Evolutionary conservation across 2,797 vertebrate genomes (phyloP).

Genomic region (Paramormyrops hopkinsi): DNA sequence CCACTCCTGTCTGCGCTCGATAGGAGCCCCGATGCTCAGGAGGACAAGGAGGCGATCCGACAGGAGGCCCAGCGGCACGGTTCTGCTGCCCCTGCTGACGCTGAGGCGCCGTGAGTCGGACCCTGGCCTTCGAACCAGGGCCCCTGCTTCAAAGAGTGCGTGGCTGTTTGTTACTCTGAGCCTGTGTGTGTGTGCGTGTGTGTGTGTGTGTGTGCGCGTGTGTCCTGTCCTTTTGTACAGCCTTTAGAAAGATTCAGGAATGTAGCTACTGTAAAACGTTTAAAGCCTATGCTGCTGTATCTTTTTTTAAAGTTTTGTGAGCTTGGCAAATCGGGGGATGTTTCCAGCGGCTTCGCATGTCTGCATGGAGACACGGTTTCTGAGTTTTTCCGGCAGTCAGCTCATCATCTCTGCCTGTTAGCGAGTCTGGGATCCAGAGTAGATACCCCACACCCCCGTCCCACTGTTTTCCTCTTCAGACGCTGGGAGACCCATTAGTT

Average conservation of each 20-base stretch:
- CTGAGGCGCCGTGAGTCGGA: slow-evolving; percentile 14
- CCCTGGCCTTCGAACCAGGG: not conserved
- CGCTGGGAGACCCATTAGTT: not conserved
- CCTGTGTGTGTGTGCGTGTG: not conserved
- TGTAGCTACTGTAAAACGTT: not conserved
- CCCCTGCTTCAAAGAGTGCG: not conserved
- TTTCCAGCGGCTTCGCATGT: not conserved
- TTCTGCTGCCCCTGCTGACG: not conserved
- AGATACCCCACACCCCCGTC: not conserved
- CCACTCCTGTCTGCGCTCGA: not conserved
- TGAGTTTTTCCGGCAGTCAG: not conserved
- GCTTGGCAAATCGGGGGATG: not conserved
- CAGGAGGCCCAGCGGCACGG: not conserved
- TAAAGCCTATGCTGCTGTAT: not conserved
- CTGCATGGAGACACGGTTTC: not conserved
- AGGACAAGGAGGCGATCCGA: not conserved
- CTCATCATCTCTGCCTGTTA: not conserved
- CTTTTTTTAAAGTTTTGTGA: not conserved
- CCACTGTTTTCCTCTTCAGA: not conserved
- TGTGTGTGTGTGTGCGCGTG: not conserved
- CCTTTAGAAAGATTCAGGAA: not conserved
- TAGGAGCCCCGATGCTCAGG: not conserved
- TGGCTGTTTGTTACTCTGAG: not conserved
- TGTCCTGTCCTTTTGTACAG: not conserved
- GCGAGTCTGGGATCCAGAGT: not conserved